These are phyloP conservation scores for Ctenosaura bakeri DNA, from an alignment of 2,797 vertebrate species.

Conservation along the genomic window DNA sequence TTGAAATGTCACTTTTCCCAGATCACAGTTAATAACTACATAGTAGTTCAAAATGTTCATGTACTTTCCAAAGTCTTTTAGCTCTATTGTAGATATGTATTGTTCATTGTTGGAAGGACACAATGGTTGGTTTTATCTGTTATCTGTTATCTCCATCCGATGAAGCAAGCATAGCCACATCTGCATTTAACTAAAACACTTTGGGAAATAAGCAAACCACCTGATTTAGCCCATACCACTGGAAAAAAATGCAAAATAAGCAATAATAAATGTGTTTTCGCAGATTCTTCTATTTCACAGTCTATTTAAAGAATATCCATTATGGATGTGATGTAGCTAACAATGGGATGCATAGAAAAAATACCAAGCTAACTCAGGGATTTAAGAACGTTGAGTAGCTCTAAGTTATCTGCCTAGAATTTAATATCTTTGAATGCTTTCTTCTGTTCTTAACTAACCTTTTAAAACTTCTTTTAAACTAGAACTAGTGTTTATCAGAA, in stretches of 20 bases:
- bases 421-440: constrained; percentile 63
- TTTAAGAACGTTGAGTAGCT: constrained; percentile 72
- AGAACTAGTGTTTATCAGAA: constrained; percentile 35
- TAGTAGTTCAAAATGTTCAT: constrained; percentile 15
- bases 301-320: constrained; percentile 79
- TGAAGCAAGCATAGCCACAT: constrained; percentile 45
- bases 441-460: constrained; percentile 48
- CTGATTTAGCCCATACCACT: not conserved
- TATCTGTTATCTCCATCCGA: not conserved
- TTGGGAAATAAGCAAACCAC: constrained; percentile 52
- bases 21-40: constrained; percentile 34
- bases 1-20: not conserved
- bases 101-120: not conserved
- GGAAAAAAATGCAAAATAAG: constrained; percentile 62
- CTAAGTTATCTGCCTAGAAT: constrained; percentile 36
- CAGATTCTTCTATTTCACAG: constrained; percentile 51
- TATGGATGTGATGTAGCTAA: constrained; percentile 76
- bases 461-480: constrained; percentile 42
- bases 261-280: constrained; percentile 70
- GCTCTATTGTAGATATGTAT: constrained; percentile 35
- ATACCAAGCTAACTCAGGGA: constrained; percentile 81
- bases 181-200: constrained; percentile 58
- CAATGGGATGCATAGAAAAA: constrained; percentile 73
- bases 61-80: constrained; percentile 49
- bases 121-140: constrained; percentile 20